These are phyloP conservation scores for Cryptomyrus ogoouensis DNA, from an alignment of 2,113 vertebrate genomes.

Conservation along the genomic window DNA sequence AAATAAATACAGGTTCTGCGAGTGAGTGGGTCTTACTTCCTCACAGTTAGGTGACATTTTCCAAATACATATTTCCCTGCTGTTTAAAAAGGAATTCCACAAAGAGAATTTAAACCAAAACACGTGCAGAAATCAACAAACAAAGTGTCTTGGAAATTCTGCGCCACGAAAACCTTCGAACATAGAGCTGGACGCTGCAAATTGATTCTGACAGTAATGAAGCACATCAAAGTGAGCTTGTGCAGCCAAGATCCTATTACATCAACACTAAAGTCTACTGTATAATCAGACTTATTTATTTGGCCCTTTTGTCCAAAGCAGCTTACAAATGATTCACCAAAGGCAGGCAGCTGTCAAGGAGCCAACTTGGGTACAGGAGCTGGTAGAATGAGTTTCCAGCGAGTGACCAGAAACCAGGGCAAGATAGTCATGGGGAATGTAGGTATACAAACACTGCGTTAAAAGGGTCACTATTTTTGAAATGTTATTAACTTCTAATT, in stretches of 20 bases:
- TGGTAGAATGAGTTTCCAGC: neutral
- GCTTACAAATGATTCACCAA: neutral
- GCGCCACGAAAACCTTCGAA: neutral
- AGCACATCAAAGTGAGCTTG: neutral
- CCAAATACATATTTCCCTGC: neutral
- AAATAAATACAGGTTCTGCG: neutral
- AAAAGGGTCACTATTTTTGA: neutral
- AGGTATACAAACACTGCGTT: neutral
- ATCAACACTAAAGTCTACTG: neutral
- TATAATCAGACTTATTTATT: neutral
- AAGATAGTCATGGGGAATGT: neutral
- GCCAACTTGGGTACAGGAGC: neutral
- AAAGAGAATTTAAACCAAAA: neutral
- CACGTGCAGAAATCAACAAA: neutral
- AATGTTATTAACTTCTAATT: neutral
- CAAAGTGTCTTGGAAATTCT: neutral
- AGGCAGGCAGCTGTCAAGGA: neutral
- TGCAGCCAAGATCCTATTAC: neutral
- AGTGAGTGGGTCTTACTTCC: neutral
- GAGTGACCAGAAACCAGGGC: neutral
- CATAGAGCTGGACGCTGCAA: neutral
- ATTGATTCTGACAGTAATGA: neutral
- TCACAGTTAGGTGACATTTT: neutral
- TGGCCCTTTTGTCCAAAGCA: neutral
- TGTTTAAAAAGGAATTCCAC: neutral